A percentile compares a stretch with the other conserved stretches of the same genome.
phyloP scores from a whole-genome alignment of 92 coral and sea anemone species.

The Metridium senile region DNA sequence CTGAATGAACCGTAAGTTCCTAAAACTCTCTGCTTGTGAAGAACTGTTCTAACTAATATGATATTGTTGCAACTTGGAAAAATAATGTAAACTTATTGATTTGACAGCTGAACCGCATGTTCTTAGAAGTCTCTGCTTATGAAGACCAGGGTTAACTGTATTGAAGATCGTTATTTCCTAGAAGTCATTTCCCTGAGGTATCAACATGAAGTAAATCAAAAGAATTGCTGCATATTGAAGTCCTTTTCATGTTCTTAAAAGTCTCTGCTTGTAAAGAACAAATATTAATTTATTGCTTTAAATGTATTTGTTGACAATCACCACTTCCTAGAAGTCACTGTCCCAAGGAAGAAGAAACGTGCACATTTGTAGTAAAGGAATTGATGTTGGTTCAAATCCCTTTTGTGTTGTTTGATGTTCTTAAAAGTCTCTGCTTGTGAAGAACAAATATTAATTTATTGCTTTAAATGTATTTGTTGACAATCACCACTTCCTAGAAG shows the following conservation, averaged over 20 bases:
- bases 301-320: no score
- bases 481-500: slow-evolving; percentile 1
- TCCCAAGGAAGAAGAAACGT: no score
- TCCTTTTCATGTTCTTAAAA: slow-evolving; percentile 11
- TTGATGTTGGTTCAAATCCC: neutral
- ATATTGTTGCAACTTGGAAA: no score
- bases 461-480: neutral
- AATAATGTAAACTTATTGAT: no score
- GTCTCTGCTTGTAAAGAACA: slow-evolving; percentile 13
- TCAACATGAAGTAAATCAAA: no score
- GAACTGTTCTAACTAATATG: no score
- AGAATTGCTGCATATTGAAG: neutral
- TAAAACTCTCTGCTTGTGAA: slow-evolving; percentile 20
- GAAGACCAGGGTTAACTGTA: slow-evolving; percentile 1
- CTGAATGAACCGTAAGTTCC: no score
- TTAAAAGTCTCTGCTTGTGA: slow-evolving; percentile 21
- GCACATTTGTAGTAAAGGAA: neutral
- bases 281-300: neutral
- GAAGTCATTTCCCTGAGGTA: no score
- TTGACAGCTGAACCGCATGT: no score
- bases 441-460: neutral
- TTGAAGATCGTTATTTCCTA: no score
- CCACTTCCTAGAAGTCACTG: no score
- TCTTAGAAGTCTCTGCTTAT: slow-evolving; percentile 24
- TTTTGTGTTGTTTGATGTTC: neutral